Percentiles rank a stretch among this genome's conserved stretches.
These are phyloP conservation scores for Upupa epops DNA, from an alignment of 2,113 vertebrate species.

Conservation along the genomic window DNA sequence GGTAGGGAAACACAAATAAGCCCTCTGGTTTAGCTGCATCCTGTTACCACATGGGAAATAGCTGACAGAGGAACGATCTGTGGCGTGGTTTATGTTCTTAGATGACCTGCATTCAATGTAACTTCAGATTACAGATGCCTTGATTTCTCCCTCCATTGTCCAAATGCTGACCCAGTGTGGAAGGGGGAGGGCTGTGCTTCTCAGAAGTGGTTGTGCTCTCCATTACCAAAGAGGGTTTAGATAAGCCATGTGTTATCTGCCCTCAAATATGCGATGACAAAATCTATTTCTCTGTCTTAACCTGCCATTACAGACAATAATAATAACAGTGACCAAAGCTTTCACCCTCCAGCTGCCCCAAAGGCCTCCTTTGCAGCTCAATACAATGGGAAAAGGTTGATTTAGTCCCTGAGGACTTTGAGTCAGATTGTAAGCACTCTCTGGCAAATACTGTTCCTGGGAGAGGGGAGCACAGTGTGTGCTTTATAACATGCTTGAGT, in stretches of 20 bases:
- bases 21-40: not conserved
- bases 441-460: not conserved
- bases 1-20: too few species aligned
- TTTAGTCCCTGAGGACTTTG: not conserved
- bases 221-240: not conserved
- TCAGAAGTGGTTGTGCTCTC: not conserved
- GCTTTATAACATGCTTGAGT: not conserved
- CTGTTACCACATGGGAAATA: not conserved
- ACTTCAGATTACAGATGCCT: not conserved
- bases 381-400: fast-evolving
- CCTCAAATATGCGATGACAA: not conserved
- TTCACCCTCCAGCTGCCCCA: not conserved
- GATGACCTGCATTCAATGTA: not conserved
- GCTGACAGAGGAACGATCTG: not conserved
- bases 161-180: fast-evolving
- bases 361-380: not conserved
- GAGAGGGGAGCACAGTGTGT: fast-evolving
- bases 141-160: not conserved
- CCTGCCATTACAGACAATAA: not conserved
- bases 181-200: not conserved
- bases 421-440: not conserved
- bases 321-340: not conserved
- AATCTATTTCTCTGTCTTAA: not conserved
- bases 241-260: not conserved
- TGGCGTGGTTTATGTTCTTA: not conserved